Evolutionary conservation across 1,140 invertebrate genomes (phyloP), one percentile per base, ranked within the genome.

Genomic region (Drosophila ironensis): DNA sequence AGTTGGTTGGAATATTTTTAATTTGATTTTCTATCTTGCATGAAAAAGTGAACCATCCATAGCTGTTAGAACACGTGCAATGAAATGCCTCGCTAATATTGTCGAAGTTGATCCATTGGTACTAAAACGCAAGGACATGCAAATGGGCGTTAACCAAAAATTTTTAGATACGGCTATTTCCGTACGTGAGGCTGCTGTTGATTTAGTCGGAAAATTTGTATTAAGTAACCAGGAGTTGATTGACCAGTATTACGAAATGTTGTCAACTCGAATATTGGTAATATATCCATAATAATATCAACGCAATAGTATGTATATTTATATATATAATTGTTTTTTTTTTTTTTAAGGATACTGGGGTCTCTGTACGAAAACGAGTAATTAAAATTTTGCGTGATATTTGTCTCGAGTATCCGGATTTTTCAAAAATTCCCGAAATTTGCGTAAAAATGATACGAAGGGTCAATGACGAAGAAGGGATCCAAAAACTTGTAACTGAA

Each of bases 331-430:
- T 42, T 28, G 7, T 25, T 2, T 3, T 41, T 66, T 87, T 57
- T 52, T 70, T 24, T 20, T 92, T 92, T 41, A 81, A 97, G 92
- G 98, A 99, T 87, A 99, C 98, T 22, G 98, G 98, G 57, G 98
- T 99, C 2, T 99, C 98, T 87, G 99, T 99, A 0, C 91, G 99
- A 24, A 99, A 99, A 91, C 93, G 98, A 44, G 98, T 99, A 0
- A 99, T 99, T 53, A 99, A 99, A 92, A 99, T 99, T 53, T 92
- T 99, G 37, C 97, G 98, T 88, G 99, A 99, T 87, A 98, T 99
- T 88, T 99, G 98, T 88, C 94, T 99, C 63, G 98, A 99, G 82
- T 98, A 97, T 90, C 97, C 98, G 0, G 95, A 98, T 67, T 99
- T 98, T 89, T 93, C 94, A 0, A 99, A 99, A 91, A 98, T 99